Conservation (phyloP, 2,888 invertebrate genomes). For the Ennomos erosarius region DNA sequence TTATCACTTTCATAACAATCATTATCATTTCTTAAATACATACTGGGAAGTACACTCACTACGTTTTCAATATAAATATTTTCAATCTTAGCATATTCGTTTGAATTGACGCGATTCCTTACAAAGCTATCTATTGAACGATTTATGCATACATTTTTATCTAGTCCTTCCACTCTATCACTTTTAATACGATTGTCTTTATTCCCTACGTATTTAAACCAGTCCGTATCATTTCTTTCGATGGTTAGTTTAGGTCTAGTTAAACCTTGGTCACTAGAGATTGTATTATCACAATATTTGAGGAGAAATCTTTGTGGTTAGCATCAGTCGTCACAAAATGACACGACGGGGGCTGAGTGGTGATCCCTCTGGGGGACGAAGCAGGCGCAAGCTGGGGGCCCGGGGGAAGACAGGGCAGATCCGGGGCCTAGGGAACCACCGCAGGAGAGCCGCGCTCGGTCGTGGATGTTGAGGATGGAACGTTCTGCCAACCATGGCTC, state of each 20-base stretch:
- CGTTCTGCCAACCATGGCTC: conserved; percentile 63
- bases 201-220: not conserved
- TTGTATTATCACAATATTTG: conserved; percentile 16
- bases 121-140: not conserved
- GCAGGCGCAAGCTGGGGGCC: conserved; percentile 76
- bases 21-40: conserved; percentile 24
- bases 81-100: conserved; percentile 32
- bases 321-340: conserved; percentile 84
- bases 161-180: conserved; percentile 6
- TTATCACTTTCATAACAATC: conserved; percentile 24
- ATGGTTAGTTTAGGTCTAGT: conserved; percentile 24
- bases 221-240: conserved; percentile 5
- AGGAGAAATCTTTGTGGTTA: conserved; percentile 51
- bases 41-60: conserved; percentile 28
- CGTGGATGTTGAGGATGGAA: conserved; percentile 67
- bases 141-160: conserved; percentile 7
- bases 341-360: conserved; percentile 86
- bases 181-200: conserved; percentile 5
- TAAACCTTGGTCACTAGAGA: conserved; percentile 3
- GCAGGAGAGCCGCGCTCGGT: conserved; percentile 73
- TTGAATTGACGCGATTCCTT: conserved; percentile 49
- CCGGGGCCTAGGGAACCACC: conserved; percentile 72
- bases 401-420: conserved; percentile 74
- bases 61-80: conserved; percentile 22
- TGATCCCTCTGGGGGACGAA: conserved; percentile 76